Conservation (phyloP, 2,888 invertebrate genomes). For the Pteria penguin region DNA sequence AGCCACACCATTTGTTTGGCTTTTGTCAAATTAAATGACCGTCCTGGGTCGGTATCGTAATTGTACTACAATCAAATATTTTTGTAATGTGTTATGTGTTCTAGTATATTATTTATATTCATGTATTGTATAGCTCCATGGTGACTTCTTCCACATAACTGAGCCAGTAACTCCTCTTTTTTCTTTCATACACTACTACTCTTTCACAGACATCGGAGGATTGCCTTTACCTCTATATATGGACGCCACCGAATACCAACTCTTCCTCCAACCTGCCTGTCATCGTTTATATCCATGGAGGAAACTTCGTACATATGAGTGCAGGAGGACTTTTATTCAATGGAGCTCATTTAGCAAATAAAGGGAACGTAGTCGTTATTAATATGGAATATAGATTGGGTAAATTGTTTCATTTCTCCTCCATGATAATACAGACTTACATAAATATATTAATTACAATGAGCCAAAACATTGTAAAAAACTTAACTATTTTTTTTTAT, state of each 20-base stretch:
- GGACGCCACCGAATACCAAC: slow-evolving; percentile 81
- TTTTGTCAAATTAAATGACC: too few species aligned
- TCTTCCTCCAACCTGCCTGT: slow-evolving; percentile 73
- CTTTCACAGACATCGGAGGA: slow-evolving; percentile 83
- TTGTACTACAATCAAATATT: too few species aligned
- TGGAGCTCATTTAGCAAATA: slow-evolving; percentile 54
- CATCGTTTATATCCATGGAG: slow-evolving; percentile 81
- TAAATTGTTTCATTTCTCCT: slow-evolving; percentile 23
- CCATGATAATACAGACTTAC: background rate
- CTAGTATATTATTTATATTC: too few species aligned
- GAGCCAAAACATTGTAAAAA: background rate
- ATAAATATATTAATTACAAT: background rate
- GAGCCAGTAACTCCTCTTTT: too few species aligned
- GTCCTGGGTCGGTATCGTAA: too few species aligned
- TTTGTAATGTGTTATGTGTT: too few species aligned
- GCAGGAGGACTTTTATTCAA: slow-evolving; percentile 58
- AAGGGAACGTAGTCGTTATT: slow-evolving; percentile 60
- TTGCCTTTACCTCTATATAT: slow-evolving; percentile 89
- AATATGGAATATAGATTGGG: slow-evolving; percentile 68
- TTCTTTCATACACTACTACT: too few species aligned
- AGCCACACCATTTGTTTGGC: too few species aligned
- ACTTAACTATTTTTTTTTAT: background rate
- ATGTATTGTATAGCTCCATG: too few species aligned
- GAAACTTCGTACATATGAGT: slow-evolving; percentile 79
- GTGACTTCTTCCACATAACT: too few species aligned